phyloP scores from a whole-genome alignment of 2,113 vertebrate genomes.

The Neotragus moschatus region DNA sequence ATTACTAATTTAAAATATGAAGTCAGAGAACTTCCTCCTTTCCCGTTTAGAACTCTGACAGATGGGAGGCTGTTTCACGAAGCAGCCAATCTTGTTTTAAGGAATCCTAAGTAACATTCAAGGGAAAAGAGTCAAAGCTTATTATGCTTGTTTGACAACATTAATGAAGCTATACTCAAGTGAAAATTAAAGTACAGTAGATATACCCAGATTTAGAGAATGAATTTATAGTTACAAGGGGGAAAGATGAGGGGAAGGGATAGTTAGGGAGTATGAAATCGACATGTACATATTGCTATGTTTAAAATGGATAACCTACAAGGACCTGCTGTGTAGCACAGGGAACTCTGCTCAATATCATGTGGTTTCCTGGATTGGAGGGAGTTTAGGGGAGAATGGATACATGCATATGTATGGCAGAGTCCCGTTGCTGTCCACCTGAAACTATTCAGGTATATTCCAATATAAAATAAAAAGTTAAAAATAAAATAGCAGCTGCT shows the following conservation, averaged over 20 bases:
- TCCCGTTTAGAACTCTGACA: background rate
- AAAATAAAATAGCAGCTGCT: background rate
- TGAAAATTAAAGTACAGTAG: background rate
- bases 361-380: background rate
- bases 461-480: background rate
- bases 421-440: background rate
- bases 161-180: background rate
- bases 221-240: background rate
- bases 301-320: background rate
- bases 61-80: background rate
- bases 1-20: conserved; percentile 31
- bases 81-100: background rate
- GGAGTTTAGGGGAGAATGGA: background rate
- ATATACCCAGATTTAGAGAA: background rate
- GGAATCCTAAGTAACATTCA: background rate
- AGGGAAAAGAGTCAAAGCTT: background rate
- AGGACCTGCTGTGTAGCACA: background rate
- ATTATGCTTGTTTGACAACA: background rate
- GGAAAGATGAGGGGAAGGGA: background rate
- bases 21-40: conserved; percentile 15
- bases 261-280: background rate
- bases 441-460: background rate
- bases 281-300: background rate
- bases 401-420: background rate
- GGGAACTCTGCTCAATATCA: background rate